Evolutionary conservation across 2,797 vertebrate species (phyloP).

Genomic region (Sebastes ruberrimus): DNA sequence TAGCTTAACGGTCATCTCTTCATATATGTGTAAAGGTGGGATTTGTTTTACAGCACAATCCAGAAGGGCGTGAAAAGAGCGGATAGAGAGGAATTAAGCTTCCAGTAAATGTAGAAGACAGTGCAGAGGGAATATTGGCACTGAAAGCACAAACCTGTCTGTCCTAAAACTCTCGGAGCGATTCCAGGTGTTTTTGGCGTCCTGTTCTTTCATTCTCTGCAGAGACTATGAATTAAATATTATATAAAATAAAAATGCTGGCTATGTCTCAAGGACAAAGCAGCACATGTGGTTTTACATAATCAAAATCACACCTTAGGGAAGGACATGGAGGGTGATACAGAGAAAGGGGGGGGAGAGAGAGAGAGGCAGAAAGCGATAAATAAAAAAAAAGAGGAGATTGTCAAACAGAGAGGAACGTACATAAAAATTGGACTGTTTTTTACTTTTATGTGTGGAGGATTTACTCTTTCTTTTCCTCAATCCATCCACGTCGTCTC

Average conservation of each 20-base stretch:
- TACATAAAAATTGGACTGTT: neutral
- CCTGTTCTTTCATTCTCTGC: slow-evolving; percentile 30
- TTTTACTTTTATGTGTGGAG: neutral
- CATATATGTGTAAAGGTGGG: neutral
- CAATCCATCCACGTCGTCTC: neutral
- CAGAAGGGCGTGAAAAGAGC: neutral
- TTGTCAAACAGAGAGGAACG: neutral
- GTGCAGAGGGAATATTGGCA: neutral
- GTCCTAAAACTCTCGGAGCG: slow-evolving; percentile 30
- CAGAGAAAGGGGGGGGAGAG: neutral
- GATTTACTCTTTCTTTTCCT: slow-evolving; percentile 7
- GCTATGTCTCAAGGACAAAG: slow-evolving; percentile 25
- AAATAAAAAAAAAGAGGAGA: neutral
- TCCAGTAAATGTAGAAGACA: neutral
- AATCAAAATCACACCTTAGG: slow-evolving; percentile 48
- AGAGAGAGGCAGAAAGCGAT: neutral
- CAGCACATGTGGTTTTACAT: slow-evolving; percentile 46
- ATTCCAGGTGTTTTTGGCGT: slow-evolving; percentile 57
- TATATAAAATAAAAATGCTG: slow-evolving; percentile 55
- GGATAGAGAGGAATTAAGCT: neutral
- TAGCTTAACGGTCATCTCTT: neutral
- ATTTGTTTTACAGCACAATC: neutral
- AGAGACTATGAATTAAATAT: slow-evolving; percentile 53
- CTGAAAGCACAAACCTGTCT: slow-evolving; percentile 19
- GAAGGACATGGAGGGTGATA: slow-evolving; percentile 17